Evolutionary conservation across 2,888 invertebrate genomes (phyloP), one percentile per base, ranked within the genome.

Genomic region (Conchocele bisecta): DNA sequence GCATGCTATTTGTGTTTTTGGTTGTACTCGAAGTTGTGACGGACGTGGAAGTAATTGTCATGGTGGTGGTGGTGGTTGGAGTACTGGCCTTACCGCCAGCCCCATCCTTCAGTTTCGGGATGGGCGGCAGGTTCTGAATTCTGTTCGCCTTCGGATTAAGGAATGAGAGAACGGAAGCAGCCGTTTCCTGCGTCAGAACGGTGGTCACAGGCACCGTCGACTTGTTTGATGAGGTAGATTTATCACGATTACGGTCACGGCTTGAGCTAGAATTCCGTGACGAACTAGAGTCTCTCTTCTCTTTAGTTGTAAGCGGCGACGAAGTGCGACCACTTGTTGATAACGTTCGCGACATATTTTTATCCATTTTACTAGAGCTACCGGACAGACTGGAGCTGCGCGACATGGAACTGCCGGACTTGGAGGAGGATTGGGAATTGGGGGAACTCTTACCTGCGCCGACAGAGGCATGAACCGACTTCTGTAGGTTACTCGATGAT

Each of bases 91-190:
- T n/a, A n/a, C n/a, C 41, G 26, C 66, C 63, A 9, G 79, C 68
- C n/a, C 80, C 69, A 58, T 83, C 82, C 50, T 83, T 82, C 42
- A 82, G 70, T 69, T 86, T 86, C 20, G 87, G 87, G 59, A 87
- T 87, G 39, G 83, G 82, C 15, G 87, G 86, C 51, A 87, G 75
- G 64, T 83, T 85, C 17, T 86, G 83, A n/a, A 87, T 83, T 35
- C 83, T 85, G 69, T 82, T 85, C 13, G 82, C 79, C 48, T 84
- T 83, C 9, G 86, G 85, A 51, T 86, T 86, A 9, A 87, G 73
- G 68, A 86, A 85, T 33, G 82, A 82, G 44, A 86, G 79, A 37
- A 87, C 80, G 44, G 83, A 81, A 15, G 83, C 76, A 22, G 82
- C 78, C 37, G 77, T 60, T 50, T 75, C 75, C 54, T 71, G 71